Evolutionary conservation across 2,113 vertebrate genomes (phyloP).

Genomic region (Camelus bactrianus): DNA sequence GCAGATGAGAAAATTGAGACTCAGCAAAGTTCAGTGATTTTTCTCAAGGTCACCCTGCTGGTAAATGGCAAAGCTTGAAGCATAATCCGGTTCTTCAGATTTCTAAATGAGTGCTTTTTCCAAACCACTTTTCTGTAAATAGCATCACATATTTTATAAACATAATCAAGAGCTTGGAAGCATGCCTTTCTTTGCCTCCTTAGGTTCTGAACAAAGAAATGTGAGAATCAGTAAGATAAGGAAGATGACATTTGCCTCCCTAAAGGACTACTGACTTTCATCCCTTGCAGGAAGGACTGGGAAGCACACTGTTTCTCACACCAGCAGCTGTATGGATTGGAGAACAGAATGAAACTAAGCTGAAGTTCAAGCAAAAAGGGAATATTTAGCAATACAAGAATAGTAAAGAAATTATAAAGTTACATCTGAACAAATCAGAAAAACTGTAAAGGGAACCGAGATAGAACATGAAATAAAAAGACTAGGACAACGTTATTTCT

Average conservation of each 20-base stretch:
- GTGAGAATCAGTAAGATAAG: neutral
- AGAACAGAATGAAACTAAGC: neutral
- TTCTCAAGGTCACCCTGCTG: neutral
- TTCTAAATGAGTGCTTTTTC: neutral
- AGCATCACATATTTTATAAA: neutral
- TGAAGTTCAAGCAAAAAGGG: neutral
- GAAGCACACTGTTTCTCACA: neutral
- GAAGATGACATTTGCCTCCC: neutral
- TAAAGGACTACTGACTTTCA: neutral
- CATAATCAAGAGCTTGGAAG: neutral
- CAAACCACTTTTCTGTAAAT: neutral
- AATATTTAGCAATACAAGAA: neutral
- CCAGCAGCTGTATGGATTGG: neutral
- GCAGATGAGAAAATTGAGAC: neutral
- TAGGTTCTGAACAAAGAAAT: conserved; percentile 26
- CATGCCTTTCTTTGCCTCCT: neutral
- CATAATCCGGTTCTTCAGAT: neutral
- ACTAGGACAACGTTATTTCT: neutral
- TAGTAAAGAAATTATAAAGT: neutral
- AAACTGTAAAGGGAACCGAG: neutral
- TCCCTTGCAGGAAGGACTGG: neutral
- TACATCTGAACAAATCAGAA: conserved; percentile 31
- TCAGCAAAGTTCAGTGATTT: neutral
- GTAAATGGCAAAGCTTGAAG: neutral
- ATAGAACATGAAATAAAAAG: neutral